Evolutionary conservation across 1,140 invertebrate species (phyloP).

Genomic region (Vanessa tameamea): DNA sequence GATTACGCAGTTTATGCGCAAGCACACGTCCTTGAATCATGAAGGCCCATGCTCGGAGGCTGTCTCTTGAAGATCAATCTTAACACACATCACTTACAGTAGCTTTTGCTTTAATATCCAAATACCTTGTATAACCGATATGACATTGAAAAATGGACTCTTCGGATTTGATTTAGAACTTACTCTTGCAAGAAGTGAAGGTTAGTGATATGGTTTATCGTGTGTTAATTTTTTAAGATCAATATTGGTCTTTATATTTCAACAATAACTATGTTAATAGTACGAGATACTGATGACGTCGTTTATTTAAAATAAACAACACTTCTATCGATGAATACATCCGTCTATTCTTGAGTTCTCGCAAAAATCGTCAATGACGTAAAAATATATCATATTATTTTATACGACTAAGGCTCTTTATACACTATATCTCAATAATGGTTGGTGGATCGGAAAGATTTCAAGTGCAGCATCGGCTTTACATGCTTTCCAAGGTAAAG

Average conservation of each 20-base stretch:
- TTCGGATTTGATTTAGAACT: conserved; percentile 9
- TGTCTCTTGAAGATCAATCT: conserved; percentile 8
- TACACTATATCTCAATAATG: no score
- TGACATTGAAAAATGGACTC: conserved; percentile 10
- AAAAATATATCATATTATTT: no score
- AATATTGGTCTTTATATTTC: background rate
- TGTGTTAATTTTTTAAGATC: background rate
- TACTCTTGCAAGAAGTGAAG: conserved; percentile 4
- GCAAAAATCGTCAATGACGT: no score
- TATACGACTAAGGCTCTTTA: no score
- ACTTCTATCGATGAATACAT: no score
- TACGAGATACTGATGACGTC: no score
- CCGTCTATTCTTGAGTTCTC: no score
- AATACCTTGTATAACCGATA: background rate
- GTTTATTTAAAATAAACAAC: no score
- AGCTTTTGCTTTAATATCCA: background rate
- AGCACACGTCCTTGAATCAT: conserved; percentile 34
- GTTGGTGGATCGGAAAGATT: no score
- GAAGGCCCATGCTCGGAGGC: conserved; percentile 22
- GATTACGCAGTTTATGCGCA: conserved; percentile 36
- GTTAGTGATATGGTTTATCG: background rate
- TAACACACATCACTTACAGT: background rate
- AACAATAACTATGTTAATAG: no score
- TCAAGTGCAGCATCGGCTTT: no score
- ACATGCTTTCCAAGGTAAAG: no score